Evolutionary conservation across 2,113 vertebrate species (phyloP).

Genomic region (Pungitius pungitius): DNA sequence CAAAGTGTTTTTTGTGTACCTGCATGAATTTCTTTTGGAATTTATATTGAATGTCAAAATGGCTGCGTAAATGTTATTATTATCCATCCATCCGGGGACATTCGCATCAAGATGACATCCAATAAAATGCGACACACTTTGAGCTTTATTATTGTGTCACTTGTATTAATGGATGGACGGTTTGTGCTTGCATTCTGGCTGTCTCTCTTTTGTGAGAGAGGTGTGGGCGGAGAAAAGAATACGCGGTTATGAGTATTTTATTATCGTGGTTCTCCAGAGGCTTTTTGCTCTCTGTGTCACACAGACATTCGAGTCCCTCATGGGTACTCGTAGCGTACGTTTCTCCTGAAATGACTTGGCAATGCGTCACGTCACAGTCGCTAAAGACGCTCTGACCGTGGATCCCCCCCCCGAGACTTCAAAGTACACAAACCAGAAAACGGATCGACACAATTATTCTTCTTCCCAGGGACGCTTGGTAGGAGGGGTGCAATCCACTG

Average conservation of each 20-base stretch:
- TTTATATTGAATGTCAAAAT: neutral
- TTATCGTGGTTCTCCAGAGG: neutral
- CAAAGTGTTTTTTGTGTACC: neutral
- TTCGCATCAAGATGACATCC: neutral
- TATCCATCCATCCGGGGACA: neutral
- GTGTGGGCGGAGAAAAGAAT: neutral
- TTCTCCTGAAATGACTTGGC: neutral
- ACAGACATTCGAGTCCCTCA: neutral
- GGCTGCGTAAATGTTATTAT: neutral
- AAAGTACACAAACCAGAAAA: conserved; percentile 7
- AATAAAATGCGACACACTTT: too few relatives aligned
- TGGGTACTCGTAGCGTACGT: neutral
- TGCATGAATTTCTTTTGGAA: neutral
- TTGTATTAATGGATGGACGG: neutral
- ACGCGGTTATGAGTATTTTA: neutral
- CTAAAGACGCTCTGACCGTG: neutral
- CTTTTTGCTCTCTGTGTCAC: neutral
- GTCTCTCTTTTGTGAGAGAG: neutral
- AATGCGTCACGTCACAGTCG: neutral
- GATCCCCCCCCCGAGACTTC: neutral
- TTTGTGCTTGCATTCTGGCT: neutral
- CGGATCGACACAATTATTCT: conserved; percentile 15
- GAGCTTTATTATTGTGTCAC: too few relatives aligned
- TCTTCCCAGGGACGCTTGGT: conserved; percentile 37
- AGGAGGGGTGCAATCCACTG: conserved; percentile 26